Conservation (phyloP, 1,140 invertebrate genomes). For the Sitobion miscanthi region DNA sequence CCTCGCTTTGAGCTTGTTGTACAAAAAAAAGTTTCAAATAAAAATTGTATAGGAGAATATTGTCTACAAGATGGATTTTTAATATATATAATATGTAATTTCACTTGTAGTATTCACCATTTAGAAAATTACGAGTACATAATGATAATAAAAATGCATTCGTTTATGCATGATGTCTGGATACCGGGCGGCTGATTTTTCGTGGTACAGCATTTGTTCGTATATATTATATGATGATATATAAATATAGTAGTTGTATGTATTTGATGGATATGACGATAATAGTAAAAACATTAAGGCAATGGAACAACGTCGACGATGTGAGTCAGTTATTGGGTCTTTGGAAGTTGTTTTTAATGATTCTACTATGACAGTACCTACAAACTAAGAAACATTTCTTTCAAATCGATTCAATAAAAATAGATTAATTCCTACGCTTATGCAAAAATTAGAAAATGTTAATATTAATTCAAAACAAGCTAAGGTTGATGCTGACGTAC, state of each 20-base stretch:
- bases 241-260: conserved; percentile 41
- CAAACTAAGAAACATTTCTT: neutral
- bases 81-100: no score
- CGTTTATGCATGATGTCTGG: no score
- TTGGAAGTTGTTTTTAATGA: neutral
- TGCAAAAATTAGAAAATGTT: neutral
- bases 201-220: no score
- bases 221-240: no score
- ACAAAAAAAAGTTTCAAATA: no score
- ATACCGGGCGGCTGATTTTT: no score
- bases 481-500: neutral
- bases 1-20: no score
- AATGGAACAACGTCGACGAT: neutral
- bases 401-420: neutral
- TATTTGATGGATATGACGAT: conserved; percentile 59
- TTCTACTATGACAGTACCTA: neutral
- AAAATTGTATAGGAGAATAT: no score
- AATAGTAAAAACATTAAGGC: neutral
- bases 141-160: no score
- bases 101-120: no score
- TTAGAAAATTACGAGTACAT: no score
- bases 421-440: neutral
- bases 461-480: neutral
- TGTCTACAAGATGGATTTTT: no score
- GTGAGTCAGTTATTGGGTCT: neutral